These are phyloP conservation scores for Anas platyrhynchos DNA, from an alignment of 2,113 vertebrate species.

Conservation along the genomic window DNA sequence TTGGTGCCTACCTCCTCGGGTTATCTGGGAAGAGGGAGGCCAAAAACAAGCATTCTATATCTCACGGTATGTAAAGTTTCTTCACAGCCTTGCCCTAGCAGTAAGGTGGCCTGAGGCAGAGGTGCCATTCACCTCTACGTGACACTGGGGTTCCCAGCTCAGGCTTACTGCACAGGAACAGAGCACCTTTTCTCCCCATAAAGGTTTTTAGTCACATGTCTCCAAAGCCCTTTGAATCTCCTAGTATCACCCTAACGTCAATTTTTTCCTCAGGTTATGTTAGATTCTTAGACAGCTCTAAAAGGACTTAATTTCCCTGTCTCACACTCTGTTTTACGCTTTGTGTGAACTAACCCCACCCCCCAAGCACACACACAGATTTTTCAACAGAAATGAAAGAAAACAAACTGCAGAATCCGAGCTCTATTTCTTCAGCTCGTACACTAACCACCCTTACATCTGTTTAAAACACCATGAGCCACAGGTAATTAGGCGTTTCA, in stretches of 20 bases:
- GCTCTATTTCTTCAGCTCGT: neutral
- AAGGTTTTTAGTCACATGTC: neutral
- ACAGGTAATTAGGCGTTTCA: neutral
- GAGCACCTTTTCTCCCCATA: neutral
- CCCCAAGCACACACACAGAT: too few relatives aligned
- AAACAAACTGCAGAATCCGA: neutral
- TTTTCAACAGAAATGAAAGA: neutral
- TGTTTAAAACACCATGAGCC: neutral
- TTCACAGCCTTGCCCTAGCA: neutral
- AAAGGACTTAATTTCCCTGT: slow-evolving; percentile 1
- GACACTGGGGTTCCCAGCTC: neutral
- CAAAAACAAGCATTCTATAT: neutral
- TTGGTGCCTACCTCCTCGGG: neutral
- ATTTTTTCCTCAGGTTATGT: neutral
- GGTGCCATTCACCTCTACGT: neutral
- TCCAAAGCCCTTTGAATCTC: neutral
- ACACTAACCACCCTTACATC: neutral
- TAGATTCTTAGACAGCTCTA: neutral
- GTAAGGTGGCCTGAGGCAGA: neutral
- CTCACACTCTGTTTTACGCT: neutral
- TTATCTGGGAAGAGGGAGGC: neutral
- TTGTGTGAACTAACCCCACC: neutral
- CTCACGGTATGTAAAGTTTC: neutral
- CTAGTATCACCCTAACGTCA: neutral
- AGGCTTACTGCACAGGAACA: neutral